Conservation (phyloP, 2,113 vertebrate genomes). For the Aptenodytes patagonicus region DNA sequence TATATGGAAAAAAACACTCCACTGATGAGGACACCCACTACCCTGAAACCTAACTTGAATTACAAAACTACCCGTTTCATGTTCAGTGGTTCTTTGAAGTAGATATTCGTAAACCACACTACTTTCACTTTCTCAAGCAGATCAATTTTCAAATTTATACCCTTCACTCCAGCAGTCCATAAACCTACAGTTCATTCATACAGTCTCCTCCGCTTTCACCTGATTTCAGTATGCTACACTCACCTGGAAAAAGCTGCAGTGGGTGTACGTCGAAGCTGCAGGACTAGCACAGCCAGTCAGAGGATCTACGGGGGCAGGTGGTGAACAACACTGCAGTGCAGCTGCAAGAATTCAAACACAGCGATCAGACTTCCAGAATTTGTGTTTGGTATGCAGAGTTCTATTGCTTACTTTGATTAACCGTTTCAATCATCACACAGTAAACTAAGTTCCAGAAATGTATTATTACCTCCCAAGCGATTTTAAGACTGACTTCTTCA, state of each 20-base stretch:
- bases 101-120: neutral
- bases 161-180: neutral
- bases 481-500: neutral
- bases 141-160: neutral
- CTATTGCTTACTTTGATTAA: neutral
- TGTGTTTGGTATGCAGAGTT: neutral
- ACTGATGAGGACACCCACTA: neutral
- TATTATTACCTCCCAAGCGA: neutral
- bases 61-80: neutral
- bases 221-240: neutral
- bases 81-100: neutral
- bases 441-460: neutral
- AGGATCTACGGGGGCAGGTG: constrained; percentile 51
- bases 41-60: neutral
- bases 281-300: constrained; percentile 45
- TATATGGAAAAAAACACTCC: neutral
- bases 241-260: constrained; percentile 75
- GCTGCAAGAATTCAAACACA: constrained; percentile 50
- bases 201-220: neutral
- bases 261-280: constrained; percentile 44
- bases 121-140: neutral
- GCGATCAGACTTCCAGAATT: neutral
- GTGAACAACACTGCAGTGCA: constrained; percentile 51
- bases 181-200: neutral
- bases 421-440: neutral